A percentile compares a stretch with the other conserved stretches of the same genome.
These are phyloP conservation scores for Drosophila atripex DNA, from an alignment of 2,888 invertebrate species.

Conservation along the genomic window DNA sequence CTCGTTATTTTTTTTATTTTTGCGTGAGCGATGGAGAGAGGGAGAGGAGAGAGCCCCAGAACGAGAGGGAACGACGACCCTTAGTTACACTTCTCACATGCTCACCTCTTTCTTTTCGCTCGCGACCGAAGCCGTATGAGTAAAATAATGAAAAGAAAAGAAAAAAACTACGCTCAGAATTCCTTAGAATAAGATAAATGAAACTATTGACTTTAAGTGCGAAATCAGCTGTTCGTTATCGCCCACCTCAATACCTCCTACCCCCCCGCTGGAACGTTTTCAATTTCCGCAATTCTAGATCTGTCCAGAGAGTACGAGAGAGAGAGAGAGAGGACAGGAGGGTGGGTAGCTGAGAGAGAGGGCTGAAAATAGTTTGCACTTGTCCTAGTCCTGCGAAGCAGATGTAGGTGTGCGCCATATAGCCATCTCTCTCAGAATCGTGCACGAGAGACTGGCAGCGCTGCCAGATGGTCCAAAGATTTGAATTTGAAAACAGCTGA, in stretches of 20 bases:
- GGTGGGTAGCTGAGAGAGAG: constrained; percentile 2
- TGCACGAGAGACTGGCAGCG: constrained; percentile 5
- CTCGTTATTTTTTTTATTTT: constrained; percentile 58
- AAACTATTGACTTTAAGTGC: neutral
- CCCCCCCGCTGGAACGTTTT: neutral
- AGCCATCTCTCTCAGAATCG: constrained; percentile 15
- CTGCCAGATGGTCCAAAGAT: constrained; percentile 13
- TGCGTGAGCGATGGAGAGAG: constrained; percentile 38
- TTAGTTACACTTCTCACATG: constrained; percentile 26
- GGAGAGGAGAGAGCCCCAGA: constrained; percentile 28
- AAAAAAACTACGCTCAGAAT: neutral
- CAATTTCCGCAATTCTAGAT: constrained; percentile 7
- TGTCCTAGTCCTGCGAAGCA: constrained; percentile 35
- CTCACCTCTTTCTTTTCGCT: constrained; percentile 8
- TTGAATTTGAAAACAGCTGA: constrained; percentile 26
- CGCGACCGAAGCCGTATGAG: constrained; percentile 19
- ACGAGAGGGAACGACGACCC: constrained; percentile 51
- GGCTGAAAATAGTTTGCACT: constrained; percentile 25
- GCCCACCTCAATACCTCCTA: neutral
- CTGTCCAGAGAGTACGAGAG: neutral
- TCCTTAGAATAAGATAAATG: neutral
- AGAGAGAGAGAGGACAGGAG: neutral
- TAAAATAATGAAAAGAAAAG: constrained; percentile 7
- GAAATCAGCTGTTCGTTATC: constrained; percentile 23
- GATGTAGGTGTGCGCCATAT: neutral